Base-by-base conservation (phyloP, 2,888 invertebrate species). In the Scaptomyza caliginosa region DNA sequence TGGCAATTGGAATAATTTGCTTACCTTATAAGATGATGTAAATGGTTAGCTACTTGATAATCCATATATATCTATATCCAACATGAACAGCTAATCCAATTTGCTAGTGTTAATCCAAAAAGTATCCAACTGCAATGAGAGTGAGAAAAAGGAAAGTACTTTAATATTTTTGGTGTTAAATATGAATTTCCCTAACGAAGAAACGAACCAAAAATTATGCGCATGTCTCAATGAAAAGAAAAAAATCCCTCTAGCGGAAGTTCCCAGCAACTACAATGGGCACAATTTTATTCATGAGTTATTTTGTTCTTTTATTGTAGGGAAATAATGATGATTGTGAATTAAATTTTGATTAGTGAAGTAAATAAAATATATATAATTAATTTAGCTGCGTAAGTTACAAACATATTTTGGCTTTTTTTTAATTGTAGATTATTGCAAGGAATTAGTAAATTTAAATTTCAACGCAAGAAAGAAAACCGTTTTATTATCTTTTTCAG, bases 141-240 rank as follows among this genome's bases (percentile, higher is more conserved):
- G n/a, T 5, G n/a, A n/a, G 7, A 51, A 51, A 30, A 6, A 10
- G 4, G 23, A 58, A 57, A 46, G 26, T 23, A 0, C 26, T 51
- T 64, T 65, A 64, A 13, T 51, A 21, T 40, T 32, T 45, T 11
- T 7, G 7, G n/a, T 16, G 11, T 13, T 21, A 23, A 23, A 39
- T n/a, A 8, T 0, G 19, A 74, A 75, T 75, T 75, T 75, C 57
- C 65, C 54, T 71, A 54, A 70, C 71, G 24, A 58, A 74, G 75
- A 74, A 74, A 45, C 39, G 39, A 71, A 71, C 71, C 75, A 58
- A 34, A 52, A 50, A 69, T 56, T 52, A 28, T 36, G 63, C 56
- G 56, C 56, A 54, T 16, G 32, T 70, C 40, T 52, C 59, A 52
- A 19, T 17, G 2, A 24, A 36, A 6, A 16, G 10, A 11, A 7